These are phyloP conservation scores for Muraenolepis orangiensis DNA, from an alignment of 2,797 vertebrate genomes.

Conservation along the genomic window DNA sequence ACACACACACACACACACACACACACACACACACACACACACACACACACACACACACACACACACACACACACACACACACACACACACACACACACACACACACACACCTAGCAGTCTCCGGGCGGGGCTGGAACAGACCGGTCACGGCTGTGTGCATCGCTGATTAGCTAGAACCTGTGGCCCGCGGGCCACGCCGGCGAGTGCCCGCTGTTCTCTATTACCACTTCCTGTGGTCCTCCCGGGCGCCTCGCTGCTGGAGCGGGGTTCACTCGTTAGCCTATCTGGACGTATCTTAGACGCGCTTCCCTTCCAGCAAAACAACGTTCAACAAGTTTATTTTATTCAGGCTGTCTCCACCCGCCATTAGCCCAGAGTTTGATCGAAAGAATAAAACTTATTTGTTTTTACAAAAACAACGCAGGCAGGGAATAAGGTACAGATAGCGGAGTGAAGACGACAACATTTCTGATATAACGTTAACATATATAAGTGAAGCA, in stretches of 20 bases:
- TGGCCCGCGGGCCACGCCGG: conserved; percentile 58
- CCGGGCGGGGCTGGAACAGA: conserved; percentile 66
- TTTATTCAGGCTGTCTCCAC: not conserved
- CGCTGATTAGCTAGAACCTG: conserved; percentile 73
- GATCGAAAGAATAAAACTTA: not conserved
- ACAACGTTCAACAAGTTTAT: not conserved
- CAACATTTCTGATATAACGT: not conserved
- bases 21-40: conserved; percentile 7
- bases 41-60: conserved; percentile 5
- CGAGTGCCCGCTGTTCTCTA: conserved; percentile 49
- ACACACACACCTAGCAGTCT: conserved; percentile 24
- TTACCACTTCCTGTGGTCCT: conserved; percentile 49
- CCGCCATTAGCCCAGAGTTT: not conserved
- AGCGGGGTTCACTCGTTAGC: conserved; percentile 44
- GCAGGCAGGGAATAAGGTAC: not conserved
- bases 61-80: conserved; percentile 8
- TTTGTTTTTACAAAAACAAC: not conserved
- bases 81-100: conserved; percentile 19
- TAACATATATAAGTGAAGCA: no score
- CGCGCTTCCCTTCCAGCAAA: conserved; percentile 21
- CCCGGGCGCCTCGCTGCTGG: conserved; percentile 27
- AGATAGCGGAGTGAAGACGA: not conserved
- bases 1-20: conserved; percentile 5
- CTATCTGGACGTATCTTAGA: conserved; percentile 53
- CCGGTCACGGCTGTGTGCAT: conserved; percentile 76